Conservation (phyloP, 1,140 invertebrate species). For the Vanessa atalanta region DNA sequence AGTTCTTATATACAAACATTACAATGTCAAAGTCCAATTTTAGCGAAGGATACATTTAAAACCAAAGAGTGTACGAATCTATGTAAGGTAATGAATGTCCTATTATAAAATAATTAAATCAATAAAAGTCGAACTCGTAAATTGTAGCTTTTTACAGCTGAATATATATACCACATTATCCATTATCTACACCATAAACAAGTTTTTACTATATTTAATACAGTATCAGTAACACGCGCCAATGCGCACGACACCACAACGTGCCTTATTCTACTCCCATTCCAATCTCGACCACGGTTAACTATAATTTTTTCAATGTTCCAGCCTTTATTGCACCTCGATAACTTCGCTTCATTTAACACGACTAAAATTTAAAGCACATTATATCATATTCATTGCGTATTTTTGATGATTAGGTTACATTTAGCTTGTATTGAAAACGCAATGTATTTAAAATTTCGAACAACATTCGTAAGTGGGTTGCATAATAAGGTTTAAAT, state of each 20-base stretch:
- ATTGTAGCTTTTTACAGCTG: neutral
- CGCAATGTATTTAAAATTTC: neutral
- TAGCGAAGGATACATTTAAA: too few species aligned
- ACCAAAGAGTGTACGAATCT: too few species aligned
- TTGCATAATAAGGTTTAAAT: constrained; percentile 35
- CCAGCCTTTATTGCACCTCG: constrained; percentile 34
- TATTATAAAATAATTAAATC: neutral
- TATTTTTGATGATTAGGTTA: neutral
- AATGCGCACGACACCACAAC: constrained; percentile 49
- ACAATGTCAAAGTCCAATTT: too few species aligned
- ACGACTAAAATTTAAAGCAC: constrained; percentile 15
- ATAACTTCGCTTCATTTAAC: constrained; percentile 40
- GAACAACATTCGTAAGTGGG: neutral
- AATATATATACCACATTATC: constrained; percentile 29
- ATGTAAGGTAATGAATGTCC: too few species aligned
- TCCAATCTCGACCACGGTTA: constrained; percentile 57
- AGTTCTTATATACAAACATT: too few species aligned
- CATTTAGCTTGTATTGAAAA: neutral
- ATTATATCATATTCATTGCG: constrained; percentile 30
- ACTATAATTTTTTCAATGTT: constrained; percentile 52
- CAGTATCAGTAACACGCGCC: constrained; percentile 42
- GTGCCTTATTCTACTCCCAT: constrained; percentile 60
- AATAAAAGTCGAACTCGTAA: neutral
- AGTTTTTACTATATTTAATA: constrained; percentile 33
- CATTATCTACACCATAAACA: constrained; percentile 29